Percentiles rank a stretch among this genome's conserved stretches.
phyloP scores from a whole-genome alignment of 1,140 invertebrate genomes.

The Hycleus cichorii region DNA sequence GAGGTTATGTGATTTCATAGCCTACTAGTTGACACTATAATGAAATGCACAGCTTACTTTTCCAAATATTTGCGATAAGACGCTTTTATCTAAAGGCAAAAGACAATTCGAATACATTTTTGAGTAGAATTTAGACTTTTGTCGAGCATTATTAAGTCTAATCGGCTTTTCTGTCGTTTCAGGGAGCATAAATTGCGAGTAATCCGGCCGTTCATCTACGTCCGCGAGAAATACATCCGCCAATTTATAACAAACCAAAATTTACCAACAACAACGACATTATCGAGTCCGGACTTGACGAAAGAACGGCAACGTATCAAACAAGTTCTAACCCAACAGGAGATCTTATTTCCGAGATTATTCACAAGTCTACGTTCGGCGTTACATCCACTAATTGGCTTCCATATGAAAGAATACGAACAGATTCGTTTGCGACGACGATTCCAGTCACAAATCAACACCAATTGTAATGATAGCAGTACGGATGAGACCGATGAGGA shows the following conservation, averaged over 20 bases:
- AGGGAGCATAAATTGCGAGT: slow-evolving; percentile 75
- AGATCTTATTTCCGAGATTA: slow-evolving; percentile 64
- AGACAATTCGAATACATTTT: no score
- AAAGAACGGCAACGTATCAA: slow-evolving; percentile 61
- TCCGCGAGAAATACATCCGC: slow-evolving; percentile 65
- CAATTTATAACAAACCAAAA: slow-evolving; percentile 62
- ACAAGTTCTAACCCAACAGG: slow-evolving; percentile 66
- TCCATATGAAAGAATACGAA: slow-evolving; percentile 47
- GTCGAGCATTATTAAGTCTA: no score
- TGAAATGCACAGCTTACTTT: no score
- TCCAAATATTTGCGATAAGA: no score
- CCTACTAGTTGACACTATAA: no score
- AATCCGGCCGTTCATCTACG: slow-evolving; percentile 81
- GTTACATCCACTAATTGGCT: slow-evolving; percentile 60
- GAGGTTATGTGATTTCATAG: no score
- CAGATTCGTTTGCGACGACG: slow-evolving; percentile 20
- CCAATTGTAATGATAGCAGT: not conserved
- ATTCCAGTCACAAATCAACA: slow-evolving; percentile 21
- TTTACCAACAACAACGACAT: slow-evolving; percentile 50
- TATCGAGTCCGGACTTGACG: slow-evolving; percentile 38
- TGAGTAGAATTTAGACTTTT: no score
- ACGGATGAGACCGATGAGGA: slow-evolving; percentile 35
- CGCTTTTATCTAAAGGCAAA: no score
- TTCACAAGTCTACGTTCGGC: slow-evolving; percentile 62
- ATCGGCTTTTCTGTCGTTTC: slow-evolving; percentile 17